Conservation (phyloP, 2,797 vertebrate species). For the Lagorchestes hirsutus region DNA sequence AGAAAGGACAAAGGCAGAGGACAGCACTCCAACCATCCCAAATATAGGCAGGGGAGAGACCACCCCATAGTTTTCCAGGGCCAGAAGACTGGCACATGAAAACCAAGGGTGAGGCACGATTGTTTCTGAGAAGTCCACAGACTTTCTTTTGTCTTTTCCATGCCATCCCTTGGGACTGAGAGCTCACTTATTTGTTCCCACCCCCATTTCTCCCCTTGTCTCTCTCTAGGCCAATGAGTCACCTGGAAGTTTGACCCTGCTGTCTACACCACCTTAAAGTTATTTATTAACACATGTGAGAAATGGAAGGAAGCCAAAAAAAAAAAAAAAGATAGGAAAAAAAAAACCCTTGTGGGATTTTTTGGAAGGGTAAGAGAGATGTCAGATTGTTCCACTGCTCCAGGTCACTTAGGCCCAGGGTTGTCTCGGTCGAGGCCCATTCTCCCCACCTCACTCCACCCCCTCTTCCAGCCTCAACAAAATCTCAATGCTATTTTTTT, state of each 20-base stretch:
- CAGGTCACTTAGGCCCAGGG: neutral
- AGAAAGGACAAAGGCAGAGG: constrained; percentile 61
- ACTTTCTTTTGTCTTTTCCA: neutral
- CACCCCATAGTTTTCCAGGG: neutral
- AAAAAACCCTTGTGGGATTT: neutral
- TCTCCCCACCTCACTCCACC: no score
- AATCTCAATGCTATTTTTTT: neutral
- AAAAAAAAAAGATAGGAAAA: neutral
- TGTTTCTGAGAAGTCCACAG: neutral
- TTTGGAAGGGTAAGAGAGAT: neutral
- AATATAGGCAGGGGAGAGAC: neutral
- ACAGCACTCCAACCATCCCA: constrained; percentile 41
- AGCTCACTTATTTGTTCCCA: neutral
- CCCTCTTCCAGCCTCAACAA: no score
- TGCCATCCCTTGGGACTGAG: neutral
- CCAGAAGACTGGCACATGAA: neutral
- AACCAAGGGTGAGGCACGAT: neutral
- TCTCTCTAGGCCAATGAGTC: neutral
- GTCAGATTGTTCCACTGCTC: neutral
- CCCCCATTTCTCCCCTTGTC: neutral
- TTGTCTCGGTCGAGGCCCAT: neutral
- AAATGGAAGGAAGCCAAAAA: neutral
- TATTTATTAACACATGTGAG: neutral
- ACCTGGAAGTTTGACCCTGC: neutral
- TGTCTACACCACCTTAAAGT: neutral